phyloP scores from a whole-genome alignment of 2,797 vertebrate species.

The Argentina silus region DNA sequence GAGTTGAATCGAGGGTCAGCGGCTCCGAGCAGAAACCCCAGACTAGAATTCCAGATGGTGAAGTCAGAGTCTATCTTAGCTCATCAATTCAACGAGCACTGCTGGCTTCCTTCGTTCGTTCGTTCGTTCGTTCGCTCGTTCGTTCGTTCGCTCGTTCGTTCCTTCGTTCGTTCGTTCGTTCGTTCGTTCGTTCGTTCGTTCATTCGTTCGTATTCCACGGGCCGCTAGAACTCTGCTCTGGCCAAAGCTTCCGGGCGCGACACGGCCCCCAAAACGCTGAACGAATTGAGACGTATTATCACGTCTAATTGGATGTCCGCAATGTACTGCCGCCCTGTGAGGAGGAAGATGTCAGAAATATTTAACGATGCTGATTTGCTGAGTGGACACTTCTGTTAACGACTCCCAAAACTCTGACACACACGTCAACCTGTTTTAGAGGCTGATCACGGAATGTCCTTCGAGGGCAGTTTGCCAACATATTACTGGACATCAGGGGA shows the following conservation, averaged over 20 bases:
- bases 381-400: slow-evolving; percentile 5
- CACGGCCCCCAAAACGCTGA: slow-evolving; percentile 78
- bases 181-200: too few species aligned
- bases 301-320: slow-evolving; percentile 79
- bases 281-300: slow-evolving; percentile 90
- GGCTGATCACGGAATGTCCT: neutral
- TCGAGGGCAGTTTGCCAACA: neutral
- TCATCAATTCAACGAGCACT: slow-evolving; percentile 86
- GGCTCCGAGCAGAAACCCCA: slow-evolving; percentile 84
- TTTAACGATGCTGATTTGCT: neutral
- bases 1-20: slow-evolving; percentile 93
- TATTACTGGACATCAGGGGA: neutral
- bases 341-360: slow-evolving; percentile 11
- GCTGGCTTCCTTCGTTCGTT: slow-evolving; percentile 50
- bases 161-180: too few species aligned
- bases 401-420: neutral
- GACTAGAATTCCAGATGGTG: slow-evolving; percentile 95
- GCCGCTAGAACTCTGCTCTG: slow-evolving; percentile 46
- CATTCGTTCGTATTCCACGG: slow-evolving; percentile 55
- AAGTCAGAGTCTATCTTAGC: slow-evolving; percentile 83
- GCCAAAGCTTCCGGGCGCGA: slow-evolving; percentile 72
- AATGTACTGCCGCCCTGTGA: slow-evolving; percentile 68
- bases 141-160: too few species aligned
- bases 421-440: slow-evolving; percentile 1
- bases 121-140: too few species aligned